phyloP scores from a whole-genome alignment of 1,140 invertebrate genomes.

The Capitella teleta region DNA sequence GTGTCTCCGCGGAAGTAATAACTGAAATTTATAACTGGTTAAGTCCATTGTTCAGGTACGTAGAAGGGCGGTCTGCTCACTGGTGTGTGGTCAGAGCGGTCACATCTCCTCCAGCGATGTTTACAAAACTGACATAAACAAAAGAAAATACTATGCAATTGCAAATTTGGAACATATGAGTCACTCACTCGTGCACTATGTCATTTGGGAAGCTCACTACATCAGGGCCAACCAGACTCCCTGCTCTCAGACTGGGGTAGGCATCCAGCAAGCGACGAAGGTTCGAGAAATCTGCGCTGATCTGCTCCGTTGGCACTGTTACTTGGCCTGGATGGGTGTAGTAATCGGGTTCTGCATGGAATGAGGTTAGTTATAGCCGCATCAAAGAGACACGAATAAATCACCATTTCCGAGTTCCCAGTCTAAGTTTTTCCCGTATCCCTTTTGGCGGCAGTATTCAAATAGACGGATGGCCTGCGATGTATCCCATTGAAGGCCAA shows the following conservation, averaged over 20 bases:
- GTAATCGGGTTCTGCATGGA: neutral
- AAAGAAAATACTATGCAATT: too few species aligned
- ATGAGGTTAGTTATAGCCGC: too few species aligned
- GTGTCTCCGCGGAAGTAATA: constrained; percentile 7
- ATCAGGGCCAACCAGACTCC: constrained; percentile 2
- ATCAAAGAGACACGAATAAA: too few species aligned
- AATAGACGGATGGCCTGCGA: constrained; percentile 6
- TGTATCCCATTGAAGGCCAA: constrained; percentile 10
- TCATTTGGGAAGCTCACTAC: neutral
- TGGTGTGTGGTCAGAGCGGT: constrained; percentile 3
- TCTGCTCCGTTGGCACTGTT: neutral
- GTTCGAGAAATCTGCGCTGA: constrained; percentile 1
- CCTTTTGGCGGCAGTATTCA: neutral
- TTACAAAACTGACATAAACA: constrained; percentile 1
- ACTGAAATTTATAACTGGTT: too few species aligned
- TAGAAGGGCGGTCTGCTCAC: too few species aligned
- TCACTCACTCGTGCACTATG: too few species aligned
- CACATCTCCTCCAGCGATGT: neutral
- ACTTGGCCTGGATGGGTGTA: neutral
- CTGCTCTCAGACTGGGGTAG: neutral
- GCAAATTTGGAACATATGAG: too few species aligned
- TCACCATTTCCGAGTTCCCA: constrained; percentile 11
- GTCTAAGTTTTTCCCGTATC: constrained; percentile 1
- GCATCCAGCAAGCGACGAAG: neutral
- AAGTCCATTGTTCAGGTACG: too few species aligned